Conservation (phyloP, 2,888 invertebrate genomes). For the Villa cingulata region DNA sequence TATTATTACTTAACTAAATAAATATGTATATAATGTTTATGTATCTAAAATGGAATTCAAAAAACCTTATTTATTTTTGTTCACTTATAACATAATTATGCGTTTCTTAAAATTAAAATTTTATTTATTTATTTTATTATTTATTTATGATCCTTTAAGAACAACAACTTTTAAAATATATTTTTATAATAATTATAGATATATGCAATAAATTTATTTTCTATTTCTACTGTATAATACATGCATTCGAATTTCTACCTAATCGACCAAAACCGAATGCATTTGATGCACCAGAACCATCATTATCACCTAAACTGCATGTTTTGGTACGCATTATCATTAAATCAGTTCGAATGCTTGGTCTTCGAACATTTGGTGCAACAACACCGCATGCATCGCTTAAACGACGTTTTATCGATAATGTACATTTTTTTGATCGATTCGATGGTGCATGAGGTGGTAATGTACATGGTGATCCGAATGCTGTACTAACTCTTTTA, state of each 20-base stretch:
- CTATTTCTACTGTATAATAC: slow-evolving; percentile 38
- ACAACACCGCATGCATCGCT: slow-evolving; percentile 83
- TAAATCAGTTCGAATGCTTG: slow-evolving; percentile 76
- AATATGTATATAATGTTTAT: too few relatives aligned
- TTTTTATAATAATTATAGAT: too few relatives aligned
- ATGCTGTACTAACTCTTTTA: slow-evolving; percentile 61
- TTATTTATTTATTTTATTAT: too few relatives aligned
- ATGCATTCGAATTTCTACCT: slow-evolving; percentile 38
- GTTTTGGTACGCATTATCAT: slow-evolving; percentile 79
- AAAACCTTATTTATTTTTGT: too few relatives aligned
- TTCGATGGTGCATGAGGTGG: slow-evolving; percentile 52
- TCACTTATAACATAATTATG: too few relatives aligned
- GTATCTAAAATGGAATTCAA: too few relatives aligned
- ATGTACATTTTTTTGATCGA: slow-evolving; percentile 57
- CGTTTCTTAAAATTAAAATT: too few relatives aligned
- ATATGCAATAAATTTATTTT: too few relatives aligned
- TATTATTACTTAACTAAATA: too few relatives aligned
- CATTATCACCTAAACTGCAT: slow-evolving; percentile 54
- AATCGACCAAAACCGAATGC: slow-evolving; percentile 40
- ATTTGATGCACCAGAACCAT: slow-evolving; percentile 43
- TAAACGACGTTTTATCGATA: slow-evolving; percentile 66
- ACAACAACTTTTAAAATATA: neutral
- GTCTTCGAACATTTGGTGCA: slow-evolving; percentile 74
- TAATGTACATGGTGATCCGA: slow-evolving; percentile 62
- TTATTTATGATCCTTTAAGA: too few relatives aligned